A percentile compares a stretch with the other conserved stretches of the same genome.
Conservation (phyloP, 2,797 vertebrate genomes). For the Sebastiscus tertius region DNA sequence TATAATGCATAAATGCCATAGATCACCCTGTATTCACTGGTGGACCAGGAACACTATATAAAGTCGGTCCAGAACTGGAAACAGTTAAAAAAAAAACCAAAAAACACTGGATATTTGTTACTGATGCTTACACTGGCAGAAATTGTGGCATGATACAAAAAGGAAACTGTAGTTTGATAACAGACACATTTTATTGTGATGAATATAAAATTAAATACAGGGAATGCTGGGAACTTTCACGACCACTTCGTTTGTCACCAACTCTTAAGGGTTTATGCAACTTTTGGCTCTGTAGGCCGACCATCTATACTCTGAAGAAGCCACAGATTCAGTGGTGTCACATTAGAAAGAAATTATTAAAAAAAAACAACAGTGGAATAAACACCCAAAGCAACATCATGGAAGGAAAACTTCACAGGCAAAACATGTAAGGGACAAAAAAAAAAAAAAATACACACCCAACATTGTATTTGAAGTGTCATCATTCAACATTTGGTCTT, state of each 20-base stretch:
- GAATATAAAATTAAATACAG: slow-evolving; percentile 70
- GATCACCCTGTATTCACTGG: not conserved
- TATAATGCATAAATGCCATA: not conserved
- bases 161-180: slow-evolving; percentile 31
- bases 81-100: no score
- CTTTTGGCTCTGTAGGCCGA: slow-evolving; percentile 18
- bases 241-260: not conserved
- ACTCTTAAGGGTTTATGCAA: not conserved
- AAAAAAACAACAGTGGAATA: slow-evolving; percentile 40
- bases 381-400: slow-evolving; percentile 31
- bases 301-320: not conserved
- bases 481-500: slow-evolving; percentile 64
- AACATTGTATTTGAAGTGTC: slow-evolving; percentile 12
- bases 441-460: not conserved
- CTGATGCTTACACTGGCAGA: not conserved
- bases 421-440: not conserved
- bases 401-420: slow-evolving; percentile 10
- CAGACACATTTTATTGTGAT: slow-evolving; percentile 71
- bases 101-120: not conserved
- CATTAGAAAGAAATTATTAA: not conserved
- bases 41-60: not conserved
- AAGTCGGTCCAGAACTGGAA: not conserved
- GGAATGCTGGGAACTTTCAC: slow-evolving; percentile 46
- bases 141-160: not conserved
- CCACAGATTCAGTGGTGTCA: slow-evolving; percentile 17